These are phyloP conservation scores for Drusus annulatus DNA, from an alignment of 1,140 invertebrate genomes.

Conservation along the genomic window DNA sequence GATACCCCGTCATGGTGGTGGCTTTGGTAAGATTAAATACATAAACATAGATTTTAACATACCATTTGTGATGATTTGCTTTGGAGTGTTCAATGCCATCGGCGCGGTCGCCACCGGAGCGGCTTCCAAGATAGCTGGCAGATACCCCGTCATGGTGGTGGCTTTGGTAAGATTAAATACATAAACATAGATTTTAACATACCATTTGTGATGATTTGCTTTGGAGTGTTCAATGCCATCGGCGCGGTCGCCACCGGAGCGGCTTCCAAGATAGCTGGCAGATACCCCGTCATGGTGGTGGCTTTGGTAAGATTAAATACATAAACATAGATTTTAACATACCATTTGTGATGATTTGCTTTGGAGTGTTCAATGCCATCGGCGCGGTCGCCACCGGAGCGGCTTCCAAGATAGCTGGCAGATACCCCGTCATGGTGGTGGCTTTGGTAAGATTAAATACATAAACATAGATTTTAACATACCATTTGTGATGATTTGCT, in stretches of 20 bases:
- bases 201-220: conserved; percentile 93
- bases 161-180: conserved; percentile 70
- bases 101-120: conserved; percentile 85
- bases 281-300: conserved; percentile 83
- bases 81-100: conserved; percentile 87
- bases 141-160: conserved; percentile 83
- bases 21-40: conserved; percentile 70
- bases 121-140: conserved; percentile 85
- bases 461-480: too few species aligned
- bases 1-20: conserved; percentile 83
- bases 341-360: conserved; percentile 93
- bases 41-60: too few species aligned
- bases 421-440: conserved; percentile 83
- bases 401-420: conserved; percentile 85
- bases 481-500: conserved; percentile 93
- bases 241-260: conserved; percentile 85
- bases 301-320: conserved; percentile 70
- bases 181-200: too few species aligned
- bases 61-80: conserved; percentile 93
- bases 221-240: conserved; percentile 87
- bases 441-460: conserved; percentile 70
- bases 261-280: conserved; percentile 85
- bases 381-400: conserved; percentile 85
- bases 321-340: too few species aligned
- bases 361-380: conserved; percentile 87